phyloP scores from a whole-genome alignment of 1,140 invertebrate species.

The Drosophila asahinai region DNA sequence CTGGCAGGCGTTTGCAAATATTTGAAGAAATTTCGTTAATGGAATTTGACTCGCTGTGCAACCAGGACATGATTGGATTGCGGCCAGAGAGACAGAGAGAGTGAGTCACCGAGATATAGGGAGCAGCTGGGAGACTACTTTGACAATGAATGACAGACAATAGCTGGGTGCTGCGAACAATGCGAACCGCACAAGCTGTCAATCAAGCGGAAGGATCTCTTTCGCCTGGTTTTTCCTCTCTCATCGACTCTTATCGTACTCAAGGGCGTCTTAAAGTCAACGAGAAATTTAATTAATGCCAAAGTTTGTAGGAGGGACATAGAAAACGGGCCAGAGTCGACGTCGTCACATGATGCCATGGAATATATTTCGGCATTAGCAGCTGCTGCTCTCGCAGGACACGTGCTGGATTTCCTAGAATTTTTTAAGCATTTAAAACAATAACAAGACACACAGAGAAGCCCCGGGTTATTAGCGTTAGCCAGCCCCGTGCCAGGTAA shows the following conservation, averaged over 20 bases:
- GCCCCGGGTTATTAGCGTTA: slow-evolving; percentile 65
- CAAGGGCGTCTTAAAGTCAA: slow-evolving; percentile 68
- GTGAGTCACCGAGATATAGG: slow-evolving; percentile 41
- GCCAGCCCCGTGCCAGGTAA: slow-evolving; percentile 55
- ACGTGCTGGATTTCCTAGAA: slow-evolving; percentile 53
- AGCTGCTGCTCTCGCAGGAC: slow-evolving; percentile 52
- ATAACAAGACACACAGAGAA: slow-evolving; percentile 47
- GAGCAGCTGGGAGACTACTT: slow-evolving; percentile 20
- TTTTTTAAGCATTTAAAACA: slow-evolving; percentile 67
- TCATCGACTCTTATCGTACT: slow-evolving; percentile 19
- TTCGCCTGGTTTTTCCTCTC: neutral
- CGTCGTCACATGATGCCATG: slow-evolving; percentile 58
- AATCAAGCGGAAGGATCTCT: slow-evolving; percentile 51
- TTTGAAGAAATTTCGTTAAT: slow-evolving; percentile 58
- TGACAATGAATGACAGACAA: slow-evolving; percentile 62
- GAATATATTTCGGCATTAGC: slow-evolving; percentile 55
- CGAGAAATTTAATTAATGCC: slow-evolving; percentile 66
- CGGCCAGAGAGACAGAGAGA: neutral
- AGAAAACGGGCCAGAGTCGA: slow-evolving; percentile 6
- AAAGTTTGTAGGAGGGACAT: slow-evolving; percentile 9
- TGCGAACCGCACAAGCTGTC: slow-evolving; percentile 57
- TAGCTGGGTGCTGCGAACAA: slow-evolving; percentile 33
- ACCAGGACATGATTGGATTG: slow-evolving; percentile 58
- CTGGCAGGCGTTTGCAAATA: slow-evolving; percentile 63
- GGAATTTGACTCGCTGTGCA: slow-evolving; percentile 46